Evolutionary conservation across 2,113 vertebrate species (phyloP), one percentile per base, ranked within the genome.

Genomic region (Lycaon pictus): DNA sequence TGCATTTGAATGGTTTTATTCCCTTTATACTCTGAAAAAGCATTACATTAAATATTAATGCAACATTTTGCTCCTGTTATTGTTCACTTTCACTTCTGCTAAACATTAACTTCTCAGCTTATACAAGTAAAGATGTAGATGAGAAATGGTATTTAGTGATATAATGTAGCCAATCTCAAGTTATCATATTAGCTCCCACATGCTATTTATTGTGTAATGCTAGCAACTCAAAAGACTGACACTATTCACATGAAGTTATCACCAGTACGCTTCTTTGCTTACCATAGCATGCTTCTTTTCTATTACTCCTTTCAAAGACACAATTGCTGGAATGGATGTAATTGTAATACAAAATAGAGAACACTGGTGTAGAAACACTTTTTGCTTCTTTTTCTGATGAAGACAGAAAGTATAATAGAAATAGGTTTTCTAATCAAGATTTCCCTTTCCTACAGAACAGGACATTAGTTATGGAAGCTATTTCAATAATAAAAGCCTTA

Each of bases 1-100:
- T 98, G 95, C 98, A 98, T 99, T 98, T 98, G 98, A 98, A 98
- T 98, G 25, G 25, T 35, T 95, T 98, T 98, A 94, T 90, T 97
- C 51, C 97, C 93, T 98, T 97, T 92, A 96, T 96, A 60, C 35
- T 76, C 87, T 96, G 88, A 96, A 96, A 97, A 98, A 97, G 60
- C 56, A 79, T 97, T 98, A 58, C 90, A 97, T 98, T 98, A 98
- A 98, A 98, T 98, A 98, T 98, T 98, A 98, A 98, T 96, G 91
- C 48, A 79, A 88, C 87, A 74, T 98, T 98, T 99, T 98, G 93
- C 83, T 97, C 92, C 29, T 98, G 71, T 98, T 98, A 97, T 96
- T 80, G 72, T 98, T 98, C 69, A 90, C 67, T 86, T 98, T 97
- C 96, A 86, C 87, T 95, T 97, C 43, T 97, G 67, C 88, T 98